phyloP scores from a whole-genome alignment of 2,797 vertebrate genomes.

The Takifugu ocellatus region DNA sequence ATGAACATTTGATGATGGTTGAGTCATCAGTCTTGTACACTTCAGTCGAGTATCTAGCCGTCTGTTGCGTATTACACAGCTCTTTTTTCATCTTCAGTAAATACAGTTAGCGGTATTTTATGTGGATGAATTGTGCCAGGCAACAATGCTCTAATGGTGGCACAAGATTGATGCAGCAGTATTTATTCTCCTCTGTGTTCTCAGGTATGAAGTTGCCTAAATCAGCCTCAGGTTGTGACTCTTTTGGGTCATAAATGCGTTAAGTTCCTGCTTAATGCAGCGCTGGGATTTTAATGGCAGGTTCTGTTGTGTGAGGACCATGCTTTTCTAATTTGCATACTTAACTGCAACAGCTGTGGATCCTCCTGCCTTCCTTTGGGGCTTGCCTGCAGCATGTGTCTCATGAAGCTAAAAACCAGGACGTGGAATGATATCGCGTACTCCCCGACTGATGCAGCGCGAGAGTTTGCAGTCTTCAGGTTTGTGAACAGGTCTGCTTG shows the following conservation, averaged over 20 bases:
- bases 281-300: slow-evolving; percentile 51
- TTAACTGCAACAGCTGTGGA: slow-evolving; percentile 62
- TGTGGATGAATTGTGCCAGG: slow-evolving; percentile 1
- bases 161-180: slow-evolving; percentile 2
- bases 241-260: slow-evolving; percentile 40
- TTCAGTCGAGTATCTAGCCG: no score
- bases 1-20: slow-evolving; percentile 1
- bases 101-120: no score
- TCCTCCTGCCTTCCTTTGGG: slow-evolving; percentile 39
- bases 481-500: no score
- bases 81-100: no score
- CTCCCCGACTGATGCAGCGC: neutral
- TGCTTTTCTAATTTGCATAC: slow-evolving; percentile 63
- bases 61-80: no score
- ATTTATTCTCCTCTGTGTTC: slow-evolving; percentile 7
- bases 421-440: slow-evolving; percentile 30
- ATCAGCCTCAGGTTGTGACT: slow-evolving; percentile 36
- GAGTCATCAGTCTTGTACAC: neutral
- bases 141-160: slow-evolving; percentile 5
- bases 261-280: slow-evolving; percentile 52
- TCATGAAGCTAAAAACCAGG: slow-evolving; percentile 38
- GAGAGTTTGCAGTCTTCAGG: no score
- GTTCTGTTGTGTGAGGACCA: slow-evolving; percentile 60
- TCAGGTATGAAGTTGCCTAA: slow-evolving; percentile 15
- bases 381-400: slow-evolving; percentile 44